Conservation (phyloP, 2,888 invertebrate species). For the Drepanosiphum platanoidis region DNA sequence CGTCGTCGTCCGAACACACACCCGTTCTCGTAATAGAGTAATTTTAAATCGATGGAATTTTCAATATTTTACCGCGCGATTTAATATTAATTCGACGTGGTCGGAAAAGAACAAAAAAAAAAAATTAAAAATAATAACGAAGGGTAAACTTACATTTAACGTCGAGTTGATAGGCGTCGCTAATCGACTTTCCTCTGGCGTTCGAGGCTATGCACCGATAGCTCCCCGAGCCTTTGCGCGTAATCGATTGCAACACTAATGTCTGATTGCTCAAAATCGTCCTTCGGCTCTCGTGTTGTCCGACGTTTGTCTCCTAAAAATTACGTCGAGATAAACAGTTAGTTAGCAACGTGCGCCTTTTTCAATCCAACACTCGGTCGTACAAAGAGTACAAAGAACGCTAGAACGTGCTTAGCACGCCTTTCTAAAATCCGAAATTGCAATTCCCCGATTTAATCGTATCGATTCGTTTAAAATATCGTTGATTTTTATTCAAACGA, state of each 20-base stretch:
- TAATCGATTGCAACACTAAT: slow-evolving; percentile 65
- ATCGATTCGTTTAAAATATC: too few relatives aligned
- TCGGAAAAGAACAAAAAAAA: too few relatives aligned
- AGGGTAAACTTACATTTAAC: slow-evolving; percentile 65
- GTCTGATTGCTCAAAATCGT: slow-evolving; percentile 65
- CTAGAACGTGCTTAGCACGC: too few relatives aligned
- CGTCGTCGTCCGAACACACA: too few relatives aligned
- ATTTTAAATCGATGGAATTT: neutral
- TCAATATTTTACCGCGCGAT: neutral
- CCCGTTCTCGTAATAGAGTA: too few relatives aligned
- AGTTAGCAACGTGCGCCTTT: too few relatives aligned
- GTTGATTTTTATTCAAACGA: too few relatives aligned
- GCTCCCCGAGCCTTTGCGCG: slow-evolving; percentile 64
- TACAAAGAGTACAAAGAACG: too few relatives aligned
- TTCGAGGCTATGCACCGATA: slow-evolving; percentile 65
- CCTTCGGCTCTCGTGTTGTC: slow-evolving; percentile 63
- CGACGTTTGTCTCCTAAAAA: slow-evolving; percentile 63
- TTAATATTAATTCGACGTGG: neutral
- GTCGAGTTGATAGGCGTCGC: slow-evolving; percentile 64
- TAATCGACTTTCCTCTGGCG: slow-evolving; percentile 65
- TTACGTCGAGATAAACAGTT: too few relatives aligned
- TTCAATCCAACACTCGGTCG: too few relatives aligned
- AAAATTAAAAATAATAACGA: neutral
- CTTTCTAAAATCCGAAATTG: too few relatives aligned
- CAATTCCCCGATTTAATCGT: too few relatives aligned